A percentile compares a stretch with the other conserved stretches of the same genome.
Conservation (phyloP, 2,113 vertebrate genomes). For the Anser cygnoides region DNA sequence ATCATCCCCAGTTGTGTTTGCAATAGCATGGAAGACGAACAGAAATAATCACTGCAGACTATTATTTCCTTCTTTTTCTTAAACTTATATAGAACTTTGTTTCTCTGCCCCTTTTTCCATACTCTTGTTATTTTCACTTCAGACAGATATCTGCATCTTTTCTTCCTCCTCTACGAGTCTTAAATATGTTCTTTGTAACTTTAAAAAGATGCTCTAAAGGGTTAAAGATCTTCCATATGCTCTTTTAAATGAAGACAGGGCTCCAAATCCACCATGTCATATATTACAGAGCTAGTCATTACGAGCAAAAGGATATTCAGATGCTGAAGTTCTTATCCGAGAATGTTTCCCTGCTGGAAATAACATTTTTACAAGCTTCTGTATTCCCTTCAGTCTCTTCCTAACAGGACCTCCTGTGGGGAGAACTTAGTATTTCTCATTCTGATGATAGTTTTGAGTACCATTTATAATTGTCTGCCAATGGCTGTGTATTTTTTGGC, state of each 20-base stretch:
- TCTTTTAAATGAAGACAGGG: background rate
- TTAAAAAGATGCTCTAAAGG: background rate
- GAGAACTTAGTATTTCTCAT: conserved; percentile 44
- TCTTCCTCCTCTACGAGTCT: background rate
- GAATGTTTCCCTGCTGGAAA: conserved; percentile 58
- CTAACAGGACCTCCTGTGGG: conserved; percentile 56
- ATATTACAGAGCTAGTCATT: background rate
- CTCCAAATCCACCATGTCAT: background rate
- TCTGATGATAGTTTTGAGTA: conserved; percentile 49
- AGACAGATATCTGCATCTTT: background rate
- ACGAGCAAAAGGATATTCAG: conserved; percentile 4
- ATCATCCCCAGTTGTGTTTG: background rate
- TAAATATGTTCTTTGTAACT: background rate
- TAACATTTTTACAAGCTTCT: conserved; percentile 69
- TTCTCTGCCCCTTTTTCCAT: background rate
- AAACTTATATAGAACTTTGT: background rate
- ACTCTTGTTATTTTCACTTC: background rate
- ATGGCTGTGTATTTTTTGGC: conserved; percentile 45
- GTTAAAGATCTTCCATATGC: background rate
- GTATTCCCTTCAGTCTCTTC: conserved; percentile 38
- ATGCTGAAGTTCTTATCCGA: conserved; percentile 9
- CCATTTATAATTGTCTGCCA: conserved; percentile 38
- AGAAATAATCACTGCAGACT: background rate
- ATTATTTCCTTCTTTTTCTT: background rate
- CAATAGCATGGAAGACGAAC: background rate